Evolutionary conservation across 2,888 invertebrate species (phyloP), one percentile per base, ranked within the genome.

Genomic region (Cephus spinipes): DNA sequence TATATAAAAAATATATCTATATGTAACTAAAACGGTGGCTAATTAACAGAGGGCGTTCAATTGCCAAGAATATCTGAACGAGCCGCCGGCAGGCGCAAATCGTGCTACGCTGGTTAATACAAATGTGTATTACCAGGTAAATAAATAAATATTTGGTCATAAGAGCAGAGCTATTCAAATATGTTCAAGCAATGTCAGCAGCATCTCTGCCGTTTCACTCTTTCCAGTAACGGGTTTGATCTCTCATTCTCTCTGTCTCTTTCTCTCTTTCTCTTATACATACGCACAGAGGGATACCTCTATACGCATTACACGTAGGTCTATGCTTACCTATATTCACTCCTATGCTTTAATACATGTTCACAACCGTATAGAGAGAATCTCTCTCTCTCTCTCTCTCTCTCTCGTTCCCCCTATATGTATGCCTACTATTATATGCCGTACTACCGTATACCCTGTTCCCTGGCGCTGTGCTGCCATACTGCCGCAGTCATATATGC

Each of bases 141-240:
- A 90, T 87, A 89, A 89, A 90, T 90, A 90, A 90, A 90, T 90
- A 90, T 90, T 90, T 90, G 90, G 87, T 86, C 86, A 87, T 85
- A 84, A 87, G 86, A 88, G 84, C 87, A 87, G 85, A 89, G 87
- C 86, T 89, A 85, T 85, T 88, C 88, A 89, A 89, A 90, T 88
- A 89, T 85, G 86, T 89, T 87, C 85, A 86, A 89, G 88, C 87
- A 85, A 87, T 89, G 87, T 88, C 86, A 87, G 86, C 86, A 84
- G 81, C 86, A 86, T 85, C 83, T 85, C 86, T 84, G 78, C 80
- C 77, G 69, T 73, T 68, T 76, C 80, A 77, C 35, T 69, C 76
- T 33, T 80, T 81, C 12, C 12, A 33, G 31, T 71, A 32, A 71
- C 71, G 0, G 34, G 69, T 71, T 73, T 33, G 73, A 71, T 78